These are phyloP conservation scores for Drosophila hawaiiensis DNA, from an alignment of 2,888 invertebrate genomes.

Conservation along the genomic window DNA sequence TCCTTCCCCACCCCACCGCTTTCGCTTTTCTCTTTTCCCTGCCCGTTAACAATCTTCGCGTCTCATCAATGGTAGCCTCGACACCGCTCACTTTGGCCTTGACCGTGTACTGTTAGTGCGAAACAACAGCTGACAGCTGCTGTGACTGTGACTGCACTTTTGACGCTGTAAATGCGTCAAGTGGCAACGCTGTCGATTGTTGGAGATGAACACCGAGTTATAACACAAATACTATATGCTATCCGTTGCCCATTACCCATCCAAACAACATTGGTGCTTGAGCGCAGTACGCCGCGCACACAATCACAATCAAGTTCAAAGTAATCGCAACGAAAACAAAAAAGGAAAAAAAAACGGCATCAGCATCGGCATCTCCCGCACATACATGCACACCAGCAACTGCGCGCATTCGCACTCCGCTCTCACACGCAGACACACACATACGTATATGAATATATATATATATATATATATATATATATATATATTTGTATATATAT, in stretches of 20 bases:
- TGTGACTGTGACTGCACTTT: constrained; percentile 41
- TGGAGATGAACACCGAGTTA: constrained; percentile 37
- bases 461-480: no score
- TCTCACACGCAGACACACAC: constrained; percentile 33
- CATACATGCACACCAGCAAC: constrained; percentile 47
- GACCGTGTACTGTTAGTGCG: constrained; percentile 52
- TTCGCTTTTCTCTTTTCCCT: not conserved
- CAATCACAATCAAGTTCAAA: constrained; percentile 68
- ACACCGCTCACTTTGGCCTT: constrained; percentile 54
- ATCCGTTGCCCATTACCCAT: constrained; percentile 4
- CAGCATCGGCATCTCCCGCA: constrained; percentile 48
- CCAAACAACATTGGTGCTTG: constrained; percentile 39
- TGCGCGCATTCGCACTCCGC: constrained; percentile 68
- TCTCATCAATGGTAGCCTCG: constrained; percentile 41
- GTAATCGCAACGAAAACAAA: constrained; percentile 54
- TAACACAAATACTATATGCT: constrained; percentile 27
- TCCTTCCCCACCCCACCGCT: constrained; percentile 2
- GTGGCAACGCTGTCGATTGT: constrained; percentile 51
- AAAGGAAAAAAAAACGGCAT: constrained; percentile 38
- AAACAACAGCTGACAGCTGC: constrained; percentile 70
- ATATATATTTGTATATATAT: no score
- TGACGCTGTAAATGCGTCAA: constrained; percentile 45
- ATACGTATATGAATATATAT: no score
- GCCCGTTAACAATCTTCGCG: constrained; percentile 20
- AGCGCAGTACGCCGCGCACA: constrained; percentile 50